Base-by-base conservation (phyloP, 2,888 invertebrate genomes). In the Parnassius mnemosyne region DNA sequence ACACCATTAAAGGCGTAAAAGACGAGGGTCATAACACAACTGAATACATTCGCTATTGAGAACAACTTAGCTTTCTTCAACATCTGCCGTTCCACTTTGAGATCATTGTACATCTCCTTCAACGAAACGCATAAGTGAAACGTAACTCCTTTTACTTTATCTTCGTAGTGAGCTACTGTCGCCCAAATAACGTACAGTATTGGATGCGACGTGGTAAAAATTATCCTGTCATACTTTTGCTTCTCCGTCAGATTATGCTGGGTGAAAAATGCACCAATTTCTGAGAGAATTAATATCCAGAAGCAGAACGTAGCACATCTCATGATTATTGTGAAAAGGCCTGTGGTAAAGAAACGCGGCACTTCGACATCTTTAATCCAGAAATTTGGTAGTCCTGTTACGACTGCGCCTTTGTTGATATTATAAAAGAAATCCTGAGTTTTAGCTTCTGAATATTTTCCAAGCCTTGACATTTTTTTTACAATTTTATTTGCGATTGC, bases 11-110 rank as follows among this genome's bases (percentile, higher is more conserved):
- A 60, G 2, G 70, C 76, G 46, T 75, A 79, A 20, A 67, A 70
- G 10, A 68, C 10, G 2, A 76, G 43, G 0, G 73, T 60, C 1
- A 56, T 16, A 44, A 55, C 49, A 20, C 64, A 61, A 13, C 68
- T 60, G 1, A 60, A 50, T 0, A 73, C 5, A 47, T 78, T 71
- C 0, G 75, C 71, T 0, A 62, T 46, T 0, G 75, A 63, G 42
- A 75, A 81, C 2, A 69, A 44, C 47, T 68, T 66, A 0, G 74
- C 66, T 53, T 69, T 78, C 44, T 60, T 72, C 5, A 86, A 75
- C 81, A 85, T 82, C 10, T 71, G 63, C 52, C 59, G 64, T 47
- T 87, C 85, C 7, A 83, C 71, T 3, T 69, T 65, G 0, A 60
- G 58, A 59, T 85, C 80, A 53, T 81, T 85, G 63, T 78, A 69